Percentiles rank a stretch among this genome's conserved stretches.
Conservation (phyloP, 2,797 vertebrate genomes). For the Emydoidea blandingii region DNA sequence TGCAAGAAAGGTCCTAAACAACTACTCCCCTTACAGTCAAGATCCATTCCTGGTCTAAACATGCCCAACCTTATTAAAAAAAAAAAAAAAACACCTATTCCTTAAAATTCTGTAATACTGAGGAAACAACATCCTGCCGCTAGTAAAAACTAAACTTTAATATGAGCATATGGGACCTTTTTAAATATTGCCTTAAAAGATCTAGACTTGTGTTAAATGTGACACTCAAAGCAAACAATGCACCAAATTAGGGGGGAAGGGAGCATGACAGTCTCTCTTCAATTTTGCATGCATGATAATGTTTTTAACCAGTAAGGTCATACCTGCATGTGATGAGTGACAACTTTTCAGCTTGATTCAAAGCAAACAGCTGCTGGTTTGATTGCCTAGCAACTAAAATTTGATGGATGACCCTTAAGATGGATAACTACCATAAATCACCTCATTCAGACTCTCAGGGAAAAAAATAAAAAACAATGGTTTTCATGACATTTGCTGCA, state of each 20-base stretch:
- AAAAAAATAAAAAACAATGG: slow-evolving; percentile 89
- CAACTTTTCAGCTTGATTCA: slow-evolving; percentile 90
- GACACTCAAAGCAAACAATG: background rate
- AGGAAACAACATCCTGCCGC: background rate
- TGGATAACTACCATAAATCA: slow-evolving; percentile 99
- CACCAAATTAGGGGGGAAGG: background rate
- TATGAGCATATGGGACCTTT: rapidly evolving
- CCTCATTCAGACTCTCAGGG: slow-evolving; percentile 90
- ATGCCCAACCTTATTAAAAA: background rate
- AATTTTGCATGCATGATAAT: slow-evolving; percentile 80
- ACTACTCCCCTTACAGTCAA: background rate
- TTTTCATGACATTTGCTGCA: slow-evolving; percentile 89
- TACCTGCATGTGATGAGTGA: slow-evolving; percentile 88
- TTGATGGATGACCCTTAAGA: slow-evolving; percentile 99
- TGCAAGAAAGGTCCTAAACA: background rate
- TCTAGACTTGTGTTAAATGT: background rate
- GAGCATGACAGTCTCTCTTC: slow-evolving; percentile 71
- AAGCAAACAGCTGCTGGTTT: slow-evolving; percentile 98
- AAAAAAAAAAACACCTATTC: background rate
- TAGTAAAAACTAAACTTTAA: background rate
- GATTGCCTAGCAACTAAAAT: slow-evolving; percentile 99
- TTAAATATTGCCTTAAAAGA: background rate
- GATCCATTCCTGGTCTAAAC: background rate
- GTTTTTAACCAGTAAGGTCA: slow-evolving; percentile 84
- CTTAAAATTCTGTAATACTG: rapidly evolving